phyloP scores from a whole-genome alignment of 2,797 vertebrate species.

The Percopsis omiscomaycus region DNA sequence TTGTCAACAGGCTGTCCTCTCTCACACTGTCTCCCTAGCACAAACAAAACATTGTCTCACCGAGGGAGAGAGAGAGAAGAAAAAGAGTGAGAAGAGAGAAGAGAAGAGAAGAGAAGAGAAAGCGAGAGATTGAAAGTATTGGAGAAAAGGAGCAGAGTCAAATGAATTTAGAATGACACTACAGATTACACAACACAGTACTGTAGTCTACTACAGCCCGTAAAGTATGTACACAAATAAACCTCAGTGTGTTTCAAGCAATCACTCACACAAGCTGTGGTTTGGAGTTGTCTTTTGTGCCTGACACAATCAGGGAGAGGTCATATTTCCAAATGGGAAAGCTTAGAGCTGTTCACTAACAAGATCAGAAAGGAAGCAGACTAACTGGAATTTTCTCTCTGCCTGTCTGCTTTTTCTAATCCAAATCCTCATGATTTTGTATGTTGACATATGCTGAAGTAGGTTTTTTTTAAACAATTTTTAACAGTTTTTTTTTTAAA shows the following conservation, averaged over 20 bases:
- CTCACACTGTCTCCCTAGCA: slow-evolving; percentile 59
- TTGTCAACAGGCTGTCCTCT: slow-evolving; percentile 68
- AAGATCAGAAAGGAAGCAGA: slow-evolving; percentile 40
- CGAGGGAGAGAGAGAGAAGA: slow-evolving; percentile 43
- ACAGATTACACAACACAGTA: background rate
- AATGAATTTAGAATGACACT: slow-evolving; percentile 7
- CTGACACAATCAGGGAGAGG: slow-evolving; percentile 41
- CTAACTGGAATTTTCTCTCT: slow-evolving; percentile 44
- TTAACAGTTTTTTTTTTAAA: background rate
- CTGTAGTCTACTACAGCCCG: background rate
- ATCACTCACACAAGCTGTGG: slow-evolving; percentile 23
- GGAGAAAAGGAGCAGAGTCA: slow-evolving; percentile 1
- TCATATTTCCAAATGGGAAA: slow-evolving; percentile 51
- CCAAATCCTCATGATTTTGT: slow-evolving; percentile 1
- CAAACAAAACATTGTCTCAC: slow-evolving; percentile 62
- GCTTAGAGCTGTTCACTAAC: slow-evolving; percentile 30
- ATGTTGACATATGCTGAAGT: too few species aligned
- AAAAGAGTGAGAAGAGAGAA: background rate
- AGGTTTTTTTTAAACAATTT: too few species aligned
- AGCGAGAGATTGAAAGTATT: too few species aligned
- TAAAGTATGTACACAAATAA: slow-evolving; percentile 18
- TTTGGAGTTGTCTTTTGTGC: slow-evolving; percentile 43
- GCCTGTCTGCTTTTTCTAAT: slow-evolving; percentile 30
- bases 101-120: background rate
- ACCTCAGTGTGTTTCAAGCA: slow-evolving; percentile 9